Evolutionary conservation across 1,140 invertebrate species (phyloP), one percentile per base, ranked within the genome.

Genomic region (Dendroctonus valens): DNA sequence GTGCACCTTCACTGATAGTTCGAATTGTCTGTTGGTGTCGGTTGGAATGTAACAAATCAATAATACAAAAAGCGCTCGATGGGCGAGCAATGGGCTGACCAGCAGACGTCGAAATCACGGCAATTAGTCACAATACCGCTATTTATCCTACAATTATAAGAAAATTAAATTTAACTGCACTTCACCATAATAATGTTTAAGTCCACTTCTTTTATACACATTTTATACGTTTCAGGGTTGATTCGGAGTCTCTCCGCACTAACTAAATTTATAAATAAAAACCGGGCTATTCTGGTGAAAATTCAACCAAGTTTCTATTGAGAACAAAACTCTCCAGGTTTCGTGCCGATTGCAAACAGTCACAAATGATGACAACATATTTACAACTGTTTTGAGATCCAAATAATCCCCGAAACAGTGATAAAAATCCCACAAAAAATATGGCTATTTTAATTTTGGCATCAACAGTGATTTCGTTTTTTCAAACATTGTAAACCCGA

Each of bases 71-170:
- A 38, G 12, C 14, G 54, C 14, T n/a, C 41, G 68, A 55, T 67
- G 70, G 59, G 65, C 66, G 70, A 59, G 63, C 54, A 59, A 42
- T 62, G 50, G 52, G 8, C 68, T 68, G 64, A 60, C 65, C 61
- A 67, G 71, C 69, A 2, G 26, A 8, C 50, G 64, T 53, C 61
- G 60, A 68, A 66, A 72, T 72, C 68, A 73, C 66, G 74, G 72
- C 72, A 76, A 74, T 72, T 69, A 74, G 65, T 73, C 71, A 74
- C 70, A 76, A 70, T 74, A 74, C 74, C 70, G 74, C 73, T 75
- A 76, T 70, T 73, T 75, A 74, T 73, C 68, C 72, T 73, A 73
- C 72, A 54, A 7, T 69, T 65, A 72, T 71, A 75, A 66, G 73
- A 76, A 59, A 76, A 76, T 68, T 59, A 72, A 72, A 72, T 60